Conservation (phyloP, 2,113 vertebrate species). For the Oreochromis tanganicae region DNA sequence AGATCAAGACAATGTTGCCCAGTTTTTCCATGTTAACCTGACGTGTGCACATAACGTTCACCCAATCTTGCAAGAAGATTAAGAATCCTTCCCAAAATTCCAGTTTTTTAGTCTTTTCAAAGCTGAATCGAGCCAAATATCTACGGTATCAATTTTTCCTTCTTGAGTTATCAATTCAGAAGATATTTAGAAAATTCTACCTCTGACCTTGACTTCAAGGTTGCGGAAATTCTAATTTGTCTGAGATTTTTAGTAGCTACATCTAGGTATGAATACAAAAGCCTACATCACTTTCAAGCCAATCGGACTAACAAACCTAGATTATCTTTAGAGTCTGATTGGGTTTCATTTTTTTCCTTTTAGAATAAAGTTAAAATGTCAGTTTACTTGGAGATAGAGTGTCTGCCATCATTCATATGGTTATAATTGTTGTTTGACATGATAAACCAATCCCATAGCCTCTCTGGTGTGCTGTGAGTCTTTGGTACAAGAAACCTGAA, state of each 20-base stretch:
- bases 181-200: background rate
- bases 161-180: background rate
- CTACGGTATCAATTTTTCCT: background rate
- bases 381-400: background rate
- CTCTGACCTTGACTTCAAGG: background rate
- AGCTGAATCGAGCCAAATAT: background rate
- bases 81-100: background rate
- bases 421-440: background rate
- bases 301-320: background rate
- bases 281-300: background rate
- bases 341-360: background rate
- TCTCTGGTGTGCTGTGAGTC: background rate
- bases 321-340: background rate
- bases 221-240: background rate
- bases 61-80: background rate
- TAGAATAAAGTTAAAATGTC: background rate
- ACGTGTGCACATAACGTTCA: background rate
- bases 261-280: background rate
- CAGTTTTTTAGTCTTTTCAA: background rate
- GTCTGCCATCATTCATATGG: background rate
- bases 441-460: background rate
- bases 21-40: background rate
- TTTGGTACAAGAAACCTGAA: background rate
- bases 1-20: background rate
- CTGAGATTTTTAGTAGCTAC: background rate